Conservation (phyloP, 2,888 invertebrate species). For the Drosophila cracens region DNA sequence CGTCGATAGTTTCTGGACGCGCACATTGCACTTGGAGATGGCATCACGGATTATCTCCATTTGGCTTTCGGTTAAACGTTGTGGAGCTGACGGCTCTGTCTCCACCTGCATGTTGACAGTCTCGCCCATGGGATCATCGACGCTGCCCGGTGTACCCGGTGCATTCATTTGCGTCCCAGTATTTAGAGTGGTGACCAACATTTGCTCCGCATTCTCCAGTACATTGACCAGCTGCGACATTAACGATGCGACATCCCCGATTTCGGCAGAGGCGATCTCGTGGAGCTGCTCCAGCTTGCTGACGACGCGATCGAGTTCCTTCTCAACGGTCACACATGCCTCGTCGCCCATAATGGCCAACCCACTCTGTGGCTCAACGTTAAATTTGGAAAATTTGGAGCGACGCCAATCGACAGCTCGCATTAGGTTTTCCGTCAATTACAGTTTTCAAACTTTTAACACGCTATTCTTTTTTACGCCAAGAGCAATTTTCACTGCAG, state of each 20-base stretch:
- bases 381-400: conserved; percentile 56
- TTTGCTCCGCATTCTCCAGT: conserved; percentile 77
- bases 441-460: conserved; percentile 11
- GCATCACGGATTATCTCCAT: conserved; percentile 90
- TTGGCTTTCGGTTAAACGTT: conserved; percentile 90
- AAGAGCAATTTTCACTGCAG: conserved; percentile 11
- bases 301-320: conserved; percentile 84
- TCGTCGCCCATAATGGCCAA: conserved; percentile 78
- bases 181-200: conserved; percentile 76
- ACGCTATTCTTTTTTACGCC: conserved; percentile 1
- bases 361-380: conserved; percentile 39
- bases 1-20: conserved; percentile 92
- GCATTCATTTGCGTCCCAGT: conserved; percentile 81
- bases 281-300: conserved; percentile 83
- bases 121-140: conserved; percentile 79
- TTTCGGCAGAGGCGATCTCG: conserved; percentile 82
- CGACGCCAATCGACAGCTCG: conserved; percentile 64
- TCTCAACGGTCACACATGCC: conserved; percentile 84
- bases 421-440: conserved; percentile 43
- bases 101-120: conserved; percentile 81
- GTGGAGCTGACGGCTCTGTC: conserved; percentile 86
- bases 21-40: conserved; percentile 92
- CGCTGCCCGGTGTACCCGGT: conserved; percentile 40
- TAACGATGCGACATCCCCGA: conserved; percentile 81
- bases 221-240: conserved; percentile 81